These are phyloP conservation scores for Catonia carolina DNA, from an alignment of 2,888 invertebrate species.

Conservation along the genomic window DNA sequence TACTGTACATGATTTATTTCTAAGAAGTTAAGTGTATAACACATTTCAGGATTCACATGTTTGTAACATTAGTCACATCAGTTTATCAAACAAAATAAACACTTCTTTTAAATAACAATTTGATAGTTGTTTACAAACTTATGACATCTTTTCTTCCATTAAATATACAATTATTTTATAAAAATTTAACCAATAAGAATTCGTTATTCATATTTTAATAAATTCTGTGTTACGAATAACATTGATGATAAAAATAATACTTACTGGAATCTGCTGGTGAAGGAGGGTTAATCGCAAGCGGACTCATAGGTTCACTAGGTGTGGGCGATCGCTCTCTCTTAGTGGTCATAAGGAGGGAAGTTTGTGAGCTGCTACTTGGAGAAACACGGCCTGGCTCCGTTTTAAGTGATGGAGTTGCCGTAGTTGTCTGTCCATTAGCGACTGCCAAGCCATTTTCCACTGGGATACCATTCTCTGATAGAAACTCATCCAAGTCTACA, in stretches of 20 bases:
- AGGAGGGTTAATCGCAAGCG: conserved; percentile 81
- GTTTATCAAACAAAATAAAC: too few species aligned
- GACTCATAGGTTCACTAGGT: conserved; percentile 69
- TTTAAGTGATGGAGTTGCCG: conserved; percentile 21
- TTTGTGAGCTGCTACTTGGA: conserved; percentile 29
- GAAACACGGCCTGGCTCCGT: conserved; percentile 39
- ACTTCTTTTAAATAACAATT: too few species aligned
- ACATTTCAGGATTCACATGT: too few species aligned
- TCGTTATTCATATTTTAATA: too few species aligned
- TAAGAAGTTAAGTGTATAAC: too few species aligned
- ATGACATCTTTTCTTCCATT: too few species aligned
- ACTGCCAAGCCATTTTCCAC: conserved; percentile 55
- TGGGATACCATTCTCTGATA: conserved; percentile 90
- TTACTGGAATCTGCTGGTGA: conserved; percentile 86
- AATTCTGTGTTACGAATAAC: too few species aligned
- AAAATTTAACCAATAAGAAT: too few species aligned
- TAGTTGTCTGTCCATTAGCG: background rate
- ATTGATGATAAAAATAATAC: conserved; percentile 46
- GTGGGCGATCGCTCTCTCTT: conserved; percentile 82
- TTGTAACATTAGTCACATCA: too few species aligned
- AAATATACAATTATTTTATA: too few species aligned
- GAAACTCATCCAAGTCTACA: conserved; percentile 94
- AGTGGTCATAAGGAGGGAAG: conserved; percentile 45
- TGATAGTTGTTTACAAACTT: too few species aligned
- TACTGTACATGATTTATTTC: too few species aligned